phyloP scores from a whole-genome alignment of 1,140 invertebrate genomes.

The Trichonephila clavata region DNA sequence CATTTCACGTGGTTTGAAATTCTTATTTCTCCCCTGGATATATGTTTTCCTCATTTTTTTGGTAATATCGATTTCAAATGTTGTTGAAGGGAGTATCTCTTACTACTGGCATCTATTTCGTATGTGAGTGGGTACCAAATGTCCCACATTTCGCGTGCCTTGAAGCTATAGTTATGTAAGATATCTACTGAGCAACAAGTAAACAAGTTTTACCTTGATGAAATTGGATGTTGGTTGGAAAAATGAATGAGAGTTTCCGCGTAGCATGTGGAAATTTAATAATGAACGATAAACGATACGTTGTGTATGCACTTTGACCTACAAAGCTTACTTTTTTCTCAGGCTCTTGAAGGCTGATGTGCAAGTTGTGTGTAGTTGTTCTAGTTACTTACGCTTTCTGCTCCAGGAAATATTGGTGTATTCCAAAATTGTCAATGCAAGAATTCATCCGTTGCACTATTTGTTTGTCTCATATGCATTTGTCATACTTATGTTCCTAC shows the following conservation, averaged over 20 bases:
- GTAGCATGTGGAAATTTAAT: conserved; percentile 19
- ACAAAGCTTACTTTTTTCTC: conserved; percentile 16
- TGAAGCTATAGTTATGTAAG: conserved; percentile 37
- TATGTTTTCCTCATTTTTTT: neutral
- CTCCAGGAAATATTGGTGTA: too few species aligned
- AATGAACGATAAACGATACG: conserved; percentile 44
- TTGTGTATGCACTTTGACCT: conserved; percentile 47
- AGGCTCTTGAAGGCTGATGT: conserved; percentile 15
- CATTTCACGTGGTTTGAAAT: neutral
- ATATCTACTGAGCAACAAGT: neutral
- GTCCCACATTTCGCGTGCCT: conserved; percentile 15
- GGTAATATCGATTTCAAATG: neutral
- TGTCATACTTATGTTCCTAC: neutral
- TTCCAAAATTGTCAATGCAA: neutral
- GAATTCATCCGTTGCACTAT: neutral
- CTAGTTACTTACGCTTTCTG: neutral
- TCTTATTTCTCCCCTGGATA: neutral
- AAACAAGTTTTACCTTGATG: conserved; percentile 57
- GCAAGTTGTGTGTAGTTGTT: neutral
- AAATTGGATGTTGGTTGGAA: neutral
- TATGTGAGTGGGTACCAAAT: conserved; percentile 11
- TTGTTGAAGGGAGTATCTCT: neutral
- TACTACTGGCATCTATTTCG: neutral
- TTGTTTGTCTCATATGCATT: neutral
- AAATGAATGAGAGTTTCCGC: neutral